Evolutionary conservation across 2,797 vertebrate genomes (phyloP).

Genomic region (Eulemur coronatus): DNA sequence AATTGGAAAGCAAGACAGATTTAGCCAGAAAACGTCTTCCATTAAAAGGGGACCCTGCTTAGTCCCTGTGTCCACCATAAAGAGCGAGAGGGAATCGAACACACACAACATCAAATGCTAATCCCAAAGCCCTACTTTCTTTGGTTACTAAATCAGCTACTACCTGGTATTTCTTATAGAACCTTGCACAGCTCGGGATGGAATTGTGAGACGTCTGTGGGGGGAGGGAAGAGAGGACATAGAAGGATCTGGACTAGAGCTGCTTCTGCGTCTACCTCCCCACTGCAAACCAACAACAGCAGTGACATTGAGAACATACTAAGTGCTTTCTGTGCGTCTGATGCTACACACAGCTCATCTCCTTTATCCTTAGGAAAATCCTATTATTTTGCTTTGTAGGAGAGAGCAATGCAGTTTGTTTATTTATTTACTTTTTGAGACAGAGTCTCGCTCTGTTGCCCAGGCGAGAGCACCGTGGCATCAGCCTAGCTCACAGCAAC

Average conservation of each 20-base stretch:
- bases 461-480: too few relatives aligned
- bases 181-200: background rate
- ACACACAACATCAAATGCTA: background rate
- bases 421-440: too few relatives aligned
- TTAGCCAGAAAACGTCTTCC: background rate
- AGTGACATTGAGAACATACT: background rate
- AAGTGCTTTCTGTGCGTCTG: background rate
- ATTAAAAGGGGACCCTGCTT: background rate
- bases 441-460: too few relatives aligned
- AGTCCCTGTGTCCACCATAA: constrained; percentile 16
- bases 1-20: background rate
- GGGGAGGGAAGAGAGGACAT: background rate
- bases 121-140: background rate
- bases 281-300: background rate
- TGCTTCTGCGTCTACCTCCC: background rate
- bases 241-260: background rate
- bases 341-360: background rate
- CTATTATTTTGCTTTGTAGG: background rate
- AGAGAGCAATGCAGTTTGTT: too few relatives aligned
- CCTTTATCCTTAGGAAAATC: background rate
- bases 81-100: background rate
- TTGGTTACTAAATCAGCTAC: background rate
- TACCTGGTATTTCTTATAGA: background rate
- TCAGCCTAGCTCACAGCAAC: too few relatives aligned
- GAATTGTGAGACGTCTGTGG: background rate